Evolutionary conservation across 2,113 vertebrate species (phyloP).

Genomic region (Cebidichthys violaceus): DNA sequence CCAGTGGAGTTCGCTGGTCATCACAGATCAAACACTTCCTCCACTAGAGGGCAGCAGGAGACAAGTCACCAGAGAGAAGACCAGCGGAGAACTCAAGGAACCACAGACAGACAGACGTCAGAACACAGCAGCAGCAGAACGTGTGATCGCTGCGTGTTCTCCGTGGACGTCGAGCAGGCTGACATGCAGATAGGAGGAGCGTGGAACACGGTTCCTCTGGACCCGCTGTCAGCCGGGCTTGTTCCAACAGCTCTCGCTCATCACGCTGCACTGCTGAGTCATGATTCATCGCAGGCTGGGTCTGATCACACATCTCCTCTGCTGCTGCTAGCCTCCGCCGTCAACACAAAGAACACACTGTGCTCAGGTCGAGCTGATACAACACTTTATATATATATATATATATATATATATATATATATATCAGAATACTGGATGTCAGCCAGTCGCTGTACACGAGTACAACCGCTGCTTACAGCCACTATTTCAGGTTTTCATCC

Average conservation of each 20-base stretch:
- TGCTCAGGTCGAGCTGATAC: conserved; percentile 45
- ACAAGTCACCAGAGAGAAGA: neutral
- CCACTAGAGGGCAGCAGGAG: too few relatives aligned
- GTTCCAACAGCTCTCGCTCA: conserved; percentile 54
- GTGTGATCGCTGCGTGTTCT: too few relatives aligned
- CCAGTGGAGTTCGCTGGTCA: too few relatives aligned
- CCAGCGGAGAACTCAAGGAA: neutral
- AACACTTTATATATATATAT: conserved; percentile 17
- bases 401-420: too few relatives aligned
- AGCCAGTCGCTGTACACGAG: conserved; percentile 6
- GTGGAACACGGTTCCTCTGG: conserved; percentile 16
- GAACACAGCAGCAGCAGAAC: neutral
- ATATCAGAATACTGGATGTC: conserved; percentile 26
- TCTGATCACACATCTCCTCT: conserved; percentile 51
- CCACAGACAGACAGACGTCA: neutral
- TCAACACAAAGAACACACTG: conserved; percentile 70
- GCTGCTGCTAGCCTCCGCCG: conserved; percentile 39
- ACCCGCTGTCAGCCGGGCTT: conserved; percentile 37
- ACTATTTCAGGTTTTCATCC: too few relatives aligned
- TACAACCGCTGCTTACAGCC: neutral
- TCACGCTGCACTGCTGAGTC: conserved; percentile 53
- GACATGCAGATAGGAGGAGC: conserved; percentile 6
- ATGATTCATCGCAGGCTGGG: conserved; percentile 37
- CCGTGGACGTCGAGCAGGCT: too few relatives aligned
- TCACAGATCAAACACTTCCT: too few relatives aligned